Evolutionary conservation across 2,888 invertebrate genomes (phyloP).

Genomic region (Yponomeuta sedellus): DNA sequence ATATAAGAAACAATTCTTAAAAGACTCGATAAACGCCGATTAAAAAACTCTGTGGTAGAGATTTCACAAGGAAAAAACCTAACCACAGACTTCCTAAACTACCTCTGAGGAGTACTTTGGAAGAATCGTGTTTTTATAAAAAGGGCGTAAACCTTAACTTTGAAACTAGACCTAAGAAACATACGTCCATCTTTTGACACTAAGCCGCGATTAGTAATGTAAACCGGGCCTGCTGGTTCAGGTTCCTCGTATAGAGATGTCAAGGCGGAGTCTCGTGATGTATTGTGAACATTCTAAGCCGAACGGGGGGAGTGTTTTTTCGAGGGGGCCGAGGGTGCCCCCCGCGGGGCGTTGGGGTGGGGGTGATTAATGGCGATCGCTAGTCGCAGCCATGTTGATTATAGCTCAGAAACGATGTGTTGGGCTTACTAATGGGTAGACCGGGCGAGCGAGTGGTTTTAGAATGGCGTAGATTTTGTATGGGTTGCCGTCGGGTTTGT

Average conservation of each 20-base stretch:
- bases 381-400: slow-evolving; percentile 75
- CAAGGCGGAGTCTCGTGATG: slow-evolving; percentile 78
- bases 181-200: no score
- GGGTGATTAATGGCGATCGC: slow-evolving; percentile 65
- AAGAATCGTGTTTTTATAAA: no score
- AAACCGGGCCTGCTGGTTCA: slow-evolving; percentile 18
- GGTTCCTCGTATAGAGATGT: slow-evolving; percentile 77
- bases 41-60: no score
- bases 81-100: no score
- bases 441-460: not conserved
- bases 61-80: no score
- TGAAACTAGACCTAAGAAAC: no score
- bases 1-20: no score
- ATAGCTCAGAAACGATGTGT: slow-evolving; percentile 71
- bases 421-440: slow-evolving; percentile 57
- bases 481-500: no score
- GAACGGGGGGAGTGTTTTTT: slow-evolving; percentile 60
- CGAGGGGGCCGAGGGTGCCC: slow-evolving; percentile 46
- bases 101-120: no score
- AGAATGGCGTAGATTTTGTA: not conserved
- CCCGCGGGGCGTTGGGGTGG: slow-evolving; percentile 42
- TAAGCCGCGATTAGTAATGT: no score
- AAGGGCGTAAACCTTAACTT: no score
- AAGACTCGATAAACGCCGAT: no score
- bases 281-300: slow-evolving; percentile 71